Percentiles rank a stretch among this genome's conserved stretches.
phyloP scores from a whole-genome alignment of 2,888 invertebrate genomes.

The Margaritifera margaritifera region DNA sequence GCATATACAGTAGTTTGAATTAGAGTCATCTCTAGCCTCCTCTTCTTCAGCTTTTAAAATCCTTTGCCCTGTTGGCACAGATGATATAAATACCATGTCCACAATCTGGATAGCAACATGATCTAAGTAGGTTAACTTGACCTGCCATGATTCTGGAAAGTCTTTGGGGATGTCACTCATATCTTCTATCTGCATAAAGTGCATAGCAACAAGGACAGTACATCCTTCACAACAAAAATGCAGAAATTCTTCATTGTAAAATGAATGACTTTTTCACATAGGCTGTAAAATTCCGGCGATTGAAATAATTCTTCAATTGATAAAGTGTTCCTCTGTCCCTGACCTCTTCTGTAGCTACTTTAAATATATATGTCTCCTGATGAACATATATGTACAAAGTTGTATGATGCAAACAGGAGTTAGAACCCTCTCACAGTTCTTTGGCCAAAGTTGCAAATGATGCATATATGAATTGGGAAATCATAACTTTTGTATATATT shows the following conservation, averaged over 20 bases:
- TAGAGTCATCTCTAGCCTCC: neutral
- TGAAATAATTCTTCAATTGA: slow-evolving; percentile 31
- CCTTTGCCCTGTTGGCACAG: slow-evolving; percentile 1
- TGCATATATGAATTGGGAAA: too few species aligned
- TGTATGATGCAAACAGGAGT: too few species aligned
- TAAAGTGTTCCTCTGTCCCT: slow-evolving; percentile 26
- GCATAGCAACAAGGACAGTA: slow-evolving; percentile 17
- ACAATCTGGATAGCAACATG: slow-evolving; percentile 11
- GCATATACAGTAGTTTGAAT: slow-evolving; percentile 12
- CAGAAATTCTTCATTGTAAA: slow-evolving; percentile 24
- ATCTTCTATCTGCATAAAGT: slow-evolving; percentile 5
- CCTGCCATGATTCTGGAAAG: slow-evolving; percentile 6
- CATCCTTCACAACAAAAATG: slow-evolving; percentile 21
- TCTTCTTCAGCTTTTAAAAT: slow-evolving; percentile 5
- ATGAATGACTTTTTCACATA: slow-evolving; percentile 33
- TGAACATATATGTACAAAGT: too few species aligned
- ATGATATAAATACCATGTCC: slow-evolving; percentile 20
- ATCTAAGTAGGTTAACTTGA: slow-evolving; percentile 7
- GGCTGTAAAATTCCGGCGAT: slow-evolving; percentile 20
- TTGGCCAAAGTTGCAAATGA: too few species aligned
- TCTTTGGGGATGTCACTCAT: slow-evolving; percentile 6
- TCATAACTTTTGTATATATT: too few species aligned
- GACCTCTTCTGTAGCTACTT: too few species aligned
- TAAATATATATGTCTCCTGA: too few species aligned
- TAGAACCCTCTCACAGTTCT: too few species aligned